Evolutionary conservation across 2,888 invertebrate species (phyloP).

Genomic region (Conops quadrifasciatus): DNA sequence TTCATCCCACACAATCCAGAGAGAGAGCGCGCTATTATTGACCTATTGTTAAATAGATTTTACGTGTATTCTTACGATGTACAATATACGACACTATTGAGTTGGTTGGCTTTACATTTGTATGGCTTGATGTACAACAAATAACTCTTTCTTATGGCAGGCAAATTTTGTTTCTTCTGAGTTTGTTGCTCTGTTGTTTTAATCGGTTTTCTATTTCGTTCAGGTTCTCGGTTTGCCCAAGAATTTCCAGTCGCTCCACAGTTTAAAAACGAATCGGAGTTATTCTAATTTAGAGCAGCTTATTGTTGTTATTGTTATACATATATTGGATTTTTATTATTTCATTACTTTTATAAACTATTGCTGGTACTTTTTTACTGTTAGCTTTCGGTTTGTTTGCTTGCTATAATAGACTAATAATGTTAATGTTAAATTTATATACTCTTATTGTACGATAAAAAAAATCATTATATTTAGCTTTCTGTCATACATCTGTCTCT

Average conservation of each 20-base stretch:
- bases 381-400: conserved; percentile 4
- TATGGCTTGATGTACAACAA: neutral
- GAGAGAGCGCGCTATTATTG: too few species aligned
- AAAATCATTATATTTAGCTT: conserved; percentile 6
- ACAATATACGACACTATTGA: too few species aligned
- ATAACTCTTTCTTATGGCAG: neutral
- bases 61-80: too few species aligned
- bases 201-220: conserved; percentile 23
- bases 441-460: conserved; percentile 8
- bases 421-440: conserved; percentile 16
- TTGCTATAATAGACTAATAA: neutral
- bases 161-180: conserved; percentile 2
- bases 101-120: neutral
- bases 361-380: conserved; percentile 9
- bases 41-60: too few species aligned
- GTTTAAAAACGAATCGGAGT: conserved; percentile 26
- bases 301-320: conserved; percentile 6
- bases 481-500: conserved; percentile 10
- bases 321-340: conserved; percentile 1
- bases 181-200: neutral
- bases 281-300: conserved; percentile 3
- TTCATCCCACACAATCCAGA: too few species aligned
- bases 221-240: conserved; percentile 23
- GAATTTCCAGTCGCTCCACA: conserved; percentile 21
- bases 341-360: too few species aligned